Percentiles rank a stretch among this genome's conserved stretches.
These are phyloP conservation scores for Typhlichthys subterraneus DNA, from an alignment of 2,797 vertebrate species.

Conservation along the genomic window DNA sequence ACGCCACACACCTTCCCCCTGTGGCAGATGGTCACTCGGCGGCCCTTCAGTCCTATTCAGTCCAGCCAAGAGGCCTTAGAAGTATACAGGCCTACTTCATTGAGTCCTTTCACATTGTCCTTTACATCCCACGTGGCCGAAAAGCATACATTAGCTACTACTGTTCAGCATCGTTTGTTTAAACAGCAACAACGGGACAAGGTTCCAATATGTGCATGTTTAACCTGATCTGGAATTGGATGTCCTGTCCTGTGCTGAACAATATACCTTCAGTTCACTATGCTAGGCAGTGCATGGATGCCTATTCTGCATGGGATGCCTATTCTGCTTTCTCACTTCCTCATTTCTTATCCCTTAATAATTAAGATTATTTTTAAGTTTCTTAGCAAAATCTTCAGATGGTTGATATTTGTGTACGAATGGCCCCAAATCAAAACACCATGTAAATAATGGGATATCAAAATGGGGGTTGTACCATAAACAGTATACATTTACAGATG, in stretches of 20 bases:
- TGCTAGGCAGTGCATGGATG: conserved; percentile 40
- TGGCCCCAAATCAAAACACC: no score
- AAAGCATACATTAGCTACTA: conserved; percentile 29
- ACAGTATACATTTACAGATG: no score
- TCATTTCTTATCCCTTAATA: conserved; percentile 32
- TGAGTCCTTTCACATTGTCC: conserved; percentile 15
- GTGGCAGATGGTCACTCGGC: conserved; percentile 73
- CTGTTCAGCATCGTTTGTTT: not conserved
- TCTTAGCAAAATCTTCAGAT: conserved; percentile 74
- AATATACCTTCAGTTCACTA: conserved; percentile 28
- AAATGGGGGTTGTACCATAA: no score
- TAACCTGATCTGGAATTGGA: conserved; percentile 12
- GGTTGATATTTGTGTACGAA: conserved; percentile 37
- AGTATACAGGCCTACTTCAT: conserved; percentile 25
- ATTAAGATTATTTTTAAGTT: conserved; percentile 74
- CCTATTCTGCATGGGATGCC: conserved; percentile 29
- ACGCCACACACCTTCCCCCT: no score
- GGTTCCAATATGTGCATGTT: not conserved
- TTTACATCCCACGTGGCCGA: not conserved
- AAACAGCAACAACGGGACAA: no score
- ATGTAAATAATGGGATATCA: no score
- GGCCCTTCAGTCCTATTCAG: conserved; percentile 45
- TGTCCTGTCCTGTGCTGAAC: conserved; percentile 28
- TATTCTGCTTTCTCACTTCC: conserved; percentile 44
- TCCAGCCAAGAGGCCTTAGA: conserved; percentile 38